A percentile compares a stretch with the other conserved stretches of the same genome.
These are phyloP conservation scores for Oophaga pumilio DNA, from an alignment of 2,113 vertebrate species.

Conservation along the genomic window DNA sequence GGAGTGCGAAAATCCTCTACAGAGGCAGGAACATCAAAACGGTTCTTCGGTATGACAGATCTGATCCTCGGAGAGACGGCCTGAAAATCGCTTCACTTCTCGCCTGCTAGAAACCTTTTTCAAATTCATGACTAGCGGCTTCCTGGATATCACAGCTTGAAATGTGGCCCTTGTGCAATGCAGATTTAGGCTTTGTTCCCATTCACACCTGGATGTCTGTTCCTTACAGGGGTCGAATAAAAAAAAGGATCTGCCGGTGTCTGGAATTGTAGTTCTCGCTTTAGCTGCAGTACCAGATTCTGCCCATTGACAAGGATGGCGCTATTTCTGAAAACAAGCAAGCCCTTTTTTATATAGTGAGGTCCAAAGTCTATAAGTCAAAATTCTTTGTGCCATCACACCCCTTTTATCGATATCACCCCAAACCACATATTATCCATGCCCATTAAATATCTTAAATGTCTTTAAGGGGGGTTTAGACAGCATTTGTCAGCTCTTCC, in stretches of 20 bases:
- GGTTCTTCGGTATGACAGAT: slow-evolving; percentile 28
- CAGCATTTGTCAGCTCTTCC: too few species aligned
- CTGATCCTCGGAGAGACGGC: slow-evolving; percentile 27
- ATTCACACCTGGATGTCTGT: too few species aligned
- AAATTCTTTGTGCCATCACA: too few species aligned
- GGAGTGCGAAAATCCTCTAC: slow-evolving; percentile 9
- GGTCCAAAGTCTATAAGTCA: too few species aligned
- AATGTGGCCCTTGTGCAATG: not conserved
- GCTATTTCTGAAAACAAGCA: not conserved
- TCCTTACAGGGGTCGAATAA: too few species aligned
- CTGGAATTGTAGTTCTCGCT: not conserved
- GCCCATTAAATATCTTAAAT: too few species aligned
- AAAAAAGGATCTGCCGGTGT: not conserved
- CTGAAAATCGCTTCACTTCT: not conserved
- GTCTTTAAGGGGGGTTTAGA: too few species aligned
- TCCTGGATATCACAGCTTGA: not conserved
- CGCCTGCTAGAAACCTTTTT: not conserved
- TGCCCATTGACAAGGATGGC: not conserved
- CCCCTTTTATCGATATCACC: too few species aligned
- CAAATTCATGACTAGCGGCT: not conserved
- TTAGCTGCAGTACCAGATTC: not conserved
- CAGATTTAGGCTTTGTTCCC: not conserved
- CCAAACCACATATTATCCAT: too few species aligned
- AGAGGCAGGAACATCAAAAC: slow-evolving; percentile 39
- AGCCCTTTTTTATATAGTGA: too few species aligned